Percentiles rank a stretch among this genome's conserved stretches.
Evolutionary conservation across 2,888 invertebrate genomes (phyloP).

Genomic region (Lingula anatina): DNA sequence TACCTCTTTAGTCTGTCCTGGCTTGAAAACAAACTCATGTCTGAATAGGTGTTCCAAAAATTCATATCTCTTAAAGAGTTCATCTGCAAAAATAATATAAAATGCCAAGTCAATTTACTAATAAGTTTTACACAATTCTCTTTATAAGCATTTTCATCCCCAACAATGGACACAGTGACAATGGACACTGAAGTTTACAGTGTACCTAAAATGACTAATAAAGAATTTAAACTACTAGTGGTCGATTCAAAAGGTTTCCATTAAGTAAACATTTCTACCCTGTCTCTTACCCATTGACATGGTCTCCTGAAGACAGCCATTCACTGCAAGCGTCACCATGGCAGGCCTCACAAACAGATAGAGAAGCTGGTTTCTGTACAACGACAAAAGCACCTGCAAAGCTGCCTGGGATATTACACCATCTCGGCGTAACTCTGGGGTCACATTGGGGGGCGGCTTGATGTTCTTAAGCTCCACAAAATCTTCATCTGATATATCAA

Average conservation of each 20-base stretch:
- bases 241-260: no score
- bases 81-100: no score
- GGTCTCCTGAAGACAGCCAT: constrained; percentile 30
- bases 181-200: no score
- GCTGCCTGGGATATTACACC: constrained; percentile 47
- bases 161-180: no score
- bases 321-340: constrained; percentile 39
- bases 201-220: no score
- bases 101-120: no score
- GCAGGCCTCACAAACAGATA: constrained; percentile 47
- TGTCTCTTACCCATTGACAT: constrained; percentile 29
- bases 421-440: constrained; percentile 13
- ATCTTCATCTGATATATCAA: constrained; percentile 25
- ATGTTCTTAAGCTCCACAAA: constrained; percentile 24
- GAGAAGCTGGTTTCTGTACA: constrained; percentile 53
- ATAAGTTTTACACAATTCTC: no score
- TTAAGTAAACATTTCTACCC: no score
- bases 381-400: constrained; percentile 47
- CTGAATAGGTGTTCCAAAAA: constrained; percentile 49
- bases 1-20: constrained; percentile 41
- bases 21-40: constrained; percentile 52
- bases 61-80: constrained; percentile 37
- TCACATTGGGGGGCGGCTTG: constrained; percentile 4
- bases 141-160: no score
- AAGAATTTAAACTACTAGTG: no score